Conservation (phyloP, 2,797 vertebrate genomes). For the Hydrophis major region DNA sequence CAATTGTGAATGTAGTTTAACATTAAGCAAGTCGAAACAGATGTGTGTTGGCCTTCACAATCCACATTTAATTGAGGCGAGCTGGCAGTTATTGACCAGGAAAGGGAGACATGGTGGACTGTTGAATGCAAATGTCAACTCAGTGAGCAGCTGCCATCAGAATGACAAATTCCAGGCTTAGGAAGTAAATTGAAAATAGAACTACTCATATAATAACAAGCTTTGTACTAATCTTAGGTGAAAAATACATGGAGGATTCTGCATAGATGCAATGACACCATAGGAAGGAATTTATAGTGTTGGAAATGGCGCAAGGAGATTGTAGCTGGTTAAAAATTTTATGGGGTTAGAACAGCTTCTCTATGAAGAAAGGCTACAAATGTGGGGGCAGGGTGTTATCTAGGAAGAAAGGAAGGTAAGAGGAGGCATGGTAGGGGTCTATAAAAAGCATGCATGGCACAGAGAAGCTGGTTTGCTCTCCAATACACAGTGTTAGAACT, state of each 20-base stretch:
- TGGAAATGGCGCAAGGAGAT: not conserved
- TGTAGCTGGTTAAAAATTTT: not conserved
- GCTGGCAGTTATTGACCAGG: not conserved
- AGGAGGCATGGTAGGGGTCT: not conserved
- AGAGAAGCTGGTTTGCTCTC: not conserved
- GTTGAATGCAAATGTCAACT: not conserved
- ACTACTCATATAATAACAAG: not conserved
- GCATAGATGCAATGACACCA: not conserved
- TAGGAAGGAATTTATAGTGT: not conserved
- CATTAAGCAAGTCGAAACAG: not conserved
- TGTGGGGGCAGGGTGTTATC: fast-evolving
- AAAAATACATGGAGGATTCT: not conserved
- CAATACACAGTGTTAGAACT: not conserved
- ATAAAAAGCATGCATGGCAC: not conserved
- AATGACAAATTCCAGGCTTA: not conserved
- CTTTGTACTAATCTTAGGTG: not conserved
- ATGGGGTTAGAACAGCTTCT: not conserved
- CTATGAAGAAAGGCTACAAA: not conserved
- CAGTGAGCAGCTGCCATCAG: not conserved
- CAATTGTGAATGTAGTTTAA: not conserved
- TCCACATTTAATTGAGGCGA: not conserved
- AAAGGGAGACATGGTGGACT: not conserved
- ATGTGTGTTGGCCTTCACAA: not conserved
- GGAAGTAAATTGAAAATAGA: not conserved
- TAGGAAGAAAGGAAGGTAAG: not conserved